Evolutionary conservation across 2,797 vertebrate species (phyloP), one percentile per base, ranked within the genome.

Genomic region (Hylomyscus alleni): DNA sequence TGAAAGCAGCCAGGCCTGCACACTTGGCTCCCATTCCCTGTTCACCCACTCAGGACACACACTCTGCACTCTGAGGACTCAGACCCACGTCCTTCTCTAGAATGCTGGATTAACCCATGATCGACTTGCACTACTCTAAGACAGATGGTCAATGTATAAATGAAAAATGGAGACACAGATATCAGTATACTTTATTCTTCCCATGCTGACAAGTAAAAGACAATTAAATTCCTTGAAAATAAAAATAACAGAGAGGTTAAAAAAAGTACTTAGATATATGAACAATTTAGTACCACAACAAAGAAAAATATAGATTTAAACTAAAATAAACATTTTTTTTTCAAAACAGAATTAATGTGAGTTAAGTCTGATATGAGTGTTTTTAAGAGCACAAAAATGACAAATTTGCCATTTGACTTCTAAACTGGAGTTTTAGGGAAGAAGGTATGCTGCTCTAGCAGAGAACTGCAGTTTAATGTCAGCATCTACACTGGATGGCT

Each of bases 151-250:
- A 82, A 84, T 69, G 47, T 34, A 44, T 50, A 89, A 96, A 89
- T 47, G 75, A 9, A 40, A 91, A 67, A 0, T 73, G 5, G n/a
- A 93, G 81, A 85, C 34, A 90, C 37, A 3, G 67, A 65, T 92
- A 82, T 87, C 62, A 58, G 73, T 75, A 29, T 47, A 22, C 24
- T 65, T 56, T 60, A 76, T 83, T 89, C 52, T 19, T 52, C 58
- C 77, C 1, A 58, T 83, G 83, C 83, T 44, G 65, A 44, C n/a
- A 92, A 72, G 9, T 20, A 54, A 90, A 81, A 77, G 31, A 52
- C 69, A 34, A 94, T 40, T 92, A 65, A 81, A 95, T 82, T 56
- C 85, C 65, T 69, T 87, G 58, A 91, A 91, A 95, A 86, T 24
- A 93, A 60, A 78, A 75, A 31, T 26, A 76, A 87, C 29, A 89